Base-by-base conservation (phyloP, 2,797 vertebrate species). In the Danio albolineatus region DNA sequence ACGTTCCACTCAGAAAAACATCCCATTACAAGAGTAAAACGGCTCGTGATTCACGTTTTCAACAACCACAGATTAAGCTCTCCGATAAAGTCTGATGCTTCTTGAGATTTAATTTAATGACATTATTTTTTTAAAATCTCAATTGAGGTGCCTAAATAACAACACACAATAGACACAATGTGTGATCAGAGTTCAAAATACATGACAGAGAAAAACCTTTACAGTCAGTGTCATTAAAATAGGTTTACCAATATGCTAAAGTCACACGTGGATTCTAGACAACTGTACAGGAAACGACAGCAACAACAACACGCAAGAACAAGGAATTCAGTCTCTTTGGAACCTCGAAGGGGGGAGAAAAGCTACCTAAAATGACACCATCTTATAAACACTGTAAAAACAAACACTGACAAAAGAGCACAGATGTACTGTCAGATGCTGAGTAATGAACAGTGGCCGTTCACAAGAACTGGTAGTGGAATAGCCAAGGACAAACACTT, bases 311-410 rank as follows among this genome's bases (percentile, higher is more conserved):
- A 77, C 56, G 65, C 49, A 83, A 62, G 48, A 78, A 82, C 75
- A 73, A 64, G 65, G 36, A 83, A 80, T 57, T 73, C 10, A 79
- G 69, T 71, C 71, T 74, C 59, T 79, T 83, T 71, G 76, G 66
- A 75, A 70, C 65, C 56, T 65, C 41, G 12, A 19, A 19, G 43
- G 51, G 67, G 54, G 66, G 49, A 13, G 62, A 51, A 74, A 78
- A n/a, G 62, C 46, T 82, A 59, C 82, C 85, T 88, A 87, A 86
- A 90, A 91, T 89, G 85, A 89, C 90, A 92, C 86, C 76, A 89
- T 87, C 84, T 89, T 87, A 87, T 90, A 86, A 90, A 92, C 88
- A 92, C 88, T 88, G 85, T 77, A 81, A 88, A 78, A 73, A 90
- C 88, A 86, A 82, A 88, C 79, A 87, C 72, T 81, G 71, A 86